These are phyloP conservation scores for Lepidocyrtinus sp. DNA, from an alignment of 2,888 invertebrate species.

Conservation along the genomic window DNA sequence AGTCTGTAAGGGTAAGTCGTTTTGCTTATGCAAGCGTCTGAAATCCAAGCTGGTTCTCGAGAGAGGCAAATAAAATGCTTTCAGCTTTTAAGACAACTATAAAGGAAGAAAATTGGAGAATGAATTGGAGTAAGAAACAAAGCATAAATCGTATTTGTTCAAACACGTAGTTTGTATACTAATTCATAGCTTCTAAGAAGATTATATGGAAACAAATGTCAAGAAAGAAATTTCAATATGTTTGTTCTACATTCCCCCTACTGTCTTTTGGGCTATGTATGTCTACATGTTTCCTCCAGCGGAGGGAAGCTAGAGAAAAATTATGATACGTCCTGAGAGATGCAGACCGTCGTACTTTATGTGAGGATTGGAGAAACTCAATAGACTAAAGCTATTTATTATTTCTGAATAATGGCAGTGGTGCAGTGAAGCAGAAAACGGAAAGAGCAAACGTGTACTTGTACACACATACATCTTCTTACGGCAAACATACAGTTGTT, in stretches of 20 bases:
- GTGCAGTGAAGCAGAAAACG: conserved; percentile 39
- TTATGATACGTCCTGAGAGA: conserved; percentile 4
- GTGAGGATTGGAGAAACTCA: conserved; percentile 40
- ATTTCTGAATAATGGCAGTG: conserved; percentile 47
- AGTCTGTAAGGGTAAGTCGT: too few relatives aligned
- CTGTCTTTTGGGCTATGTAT: neutral
- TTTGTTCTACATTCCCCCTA: neutral
- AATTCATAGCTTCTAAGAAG: conserved; percentile 44
- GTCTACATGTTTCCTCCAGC: conserved; percentile 1
- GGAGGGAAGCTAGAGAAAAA: conserved; percentile 1
- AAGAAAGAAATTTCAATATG: conserved; percentile 30
- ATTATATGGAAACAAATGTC: conserved; percentile 49
- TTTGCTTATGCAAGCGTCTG: conserved; percentile 3
- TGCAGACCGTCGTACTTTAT: neutral
- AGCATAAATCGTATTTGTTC: conserved; percentile 35
- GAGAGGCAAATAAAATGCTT: conserved; percentile 21
- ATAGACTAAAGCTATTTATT: conserved; percentile 44
- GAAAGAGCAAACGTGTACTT: conserved; percentile 19
- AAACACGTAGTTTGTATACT: conserved; percentile 56
- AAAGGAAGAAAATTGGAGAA: conserved; percentile 38
- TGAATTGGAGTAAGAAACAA: conserved; percentile 31
- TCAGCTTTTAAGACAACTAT: conserved; percentile 16
- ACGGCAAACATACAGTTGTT: too few relatives aligned
- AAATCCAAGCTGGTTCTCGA: conserved; percentile 48
- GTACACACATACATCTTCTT: neutral